Base-by-base conservation (phyloP, 1,140 invertebrate genomes). In the Colletes gigas region DNA sequence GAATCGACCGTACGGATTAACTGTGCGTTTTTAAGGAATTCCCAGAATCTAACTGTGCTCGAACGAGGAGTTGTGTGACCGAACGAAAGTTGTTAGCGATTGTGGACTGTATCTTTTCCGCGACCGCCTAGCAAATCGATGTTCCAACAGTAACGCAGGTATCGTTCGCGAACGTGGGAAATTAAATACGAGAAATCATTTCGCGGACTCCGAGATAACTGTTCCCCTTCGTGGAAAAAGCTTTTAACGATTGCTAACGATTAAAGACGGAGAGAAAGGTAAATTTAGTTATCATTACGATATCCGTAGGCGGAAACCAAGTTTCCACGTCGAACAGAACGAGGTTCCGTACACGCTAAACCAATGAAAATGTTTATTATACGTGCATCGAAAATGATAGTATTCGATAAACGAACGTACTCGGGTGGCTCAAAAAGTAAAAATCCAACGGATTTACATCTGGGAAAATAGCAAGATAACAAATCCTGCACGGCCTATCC, bases 21-120 rank as follows among this genome's bases (percentile, higher is more conserved):
- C 62, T 63, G 14, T 62, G 54, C 73, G 57, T 76, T 54, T 69
- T 83, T 19, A 44, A 65, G 62, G 66, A 57, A 72, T 76, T 81
- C 75, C 41, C 67, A 59, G 17, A 50, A 50, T 70, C 60, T 21
- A n/a, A 12, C 52, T 21, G 54, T 68, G 15, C 21, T 71, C 8
- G 19, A 8, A 17, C 60, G 44, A 4, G 21, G 15, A 67, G 70
- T 70, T 52, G 39, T 39, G 55, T 41, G 59, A 63, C 65, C 17
- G 52, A 30, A n/a, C 12, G 50, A 67, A 65, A 75, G 57, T 68
- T 44, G 44, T 44, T 44, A 57, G 14, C 60, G 50, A 47, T 30
- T 60, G 30, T 52, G 59, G 17, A 30, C 2, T 30, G 39, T 54
- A 44, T 78, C 70, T 78, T 15, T 70, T 52, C 7, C 15, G 17